Evolutionary conservation across 1,140 invertebrate species (phyloP).

Genomic region (Tetramorium parvispinum): DNA sequence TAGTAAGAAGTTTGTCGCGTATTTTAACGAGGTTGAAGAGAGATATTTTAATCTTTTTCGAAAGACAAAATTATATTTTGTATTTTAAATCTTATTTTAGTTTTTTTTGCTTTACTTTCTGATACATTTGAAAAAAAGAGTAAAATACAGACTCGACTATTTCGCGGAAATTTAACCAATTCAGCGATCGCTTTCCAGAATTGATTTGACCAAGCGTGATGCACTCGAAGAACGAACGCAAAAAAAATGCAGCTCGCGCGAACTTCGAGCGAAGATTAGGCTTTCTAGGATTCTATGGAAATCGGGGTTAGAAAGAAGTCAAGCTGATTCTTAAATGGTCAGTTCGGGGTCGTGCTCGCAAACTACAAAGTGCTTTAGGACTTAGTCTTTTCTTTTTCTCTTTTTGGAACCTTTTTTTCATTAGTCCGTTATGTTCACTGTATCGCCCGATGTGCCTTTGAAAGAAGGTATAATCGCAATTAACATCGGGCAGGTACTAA

Average conservation of each 20-base stretch:
- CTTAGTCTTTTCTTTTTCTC: constrained; percentile 5
- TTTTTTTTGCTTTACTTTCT: neutral
- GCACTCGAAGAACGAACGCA: neutral
- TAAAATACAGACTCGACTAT: neutral
- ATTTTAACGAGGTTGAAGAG: neutral
- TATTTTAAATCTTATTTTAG: neutral
- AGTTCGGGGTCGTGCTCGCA: neutral
- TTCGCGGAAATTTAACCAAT: neutral
- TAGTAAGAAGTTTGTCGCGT: neutral
- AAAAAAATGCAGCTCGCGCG: neutral
- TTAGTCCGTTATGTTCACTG: neutral
- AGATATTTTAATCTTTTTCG: neutral
- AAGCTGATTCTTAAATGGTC: constrained; percentile 46
- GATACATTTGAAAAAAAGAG: neutral
- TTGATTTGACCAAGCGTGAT: neutral
- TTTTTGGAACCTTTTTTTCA: neutral
- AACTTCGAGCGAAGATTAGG: constrained; percentile 4
- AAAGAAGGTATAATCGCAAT: constrained; percentile 48
- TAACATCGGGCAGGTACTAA: constrained; percentile 29
- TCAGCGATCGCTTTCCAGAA: neutral
- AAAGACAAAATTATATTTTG: neutral
- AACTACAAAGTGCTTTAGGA: neutral
- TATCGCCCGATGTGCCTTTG: constrained; percentile 9
- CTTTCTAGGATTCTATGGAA: constrained; percentile 7
- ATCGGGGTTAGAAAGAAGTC: neutral